Evolutionary conservation across 2,113 vertebrate genomes (phyloP), one percentile per base, ranked within the genome.

Genomic region (Myotis brandtii): DNA sequence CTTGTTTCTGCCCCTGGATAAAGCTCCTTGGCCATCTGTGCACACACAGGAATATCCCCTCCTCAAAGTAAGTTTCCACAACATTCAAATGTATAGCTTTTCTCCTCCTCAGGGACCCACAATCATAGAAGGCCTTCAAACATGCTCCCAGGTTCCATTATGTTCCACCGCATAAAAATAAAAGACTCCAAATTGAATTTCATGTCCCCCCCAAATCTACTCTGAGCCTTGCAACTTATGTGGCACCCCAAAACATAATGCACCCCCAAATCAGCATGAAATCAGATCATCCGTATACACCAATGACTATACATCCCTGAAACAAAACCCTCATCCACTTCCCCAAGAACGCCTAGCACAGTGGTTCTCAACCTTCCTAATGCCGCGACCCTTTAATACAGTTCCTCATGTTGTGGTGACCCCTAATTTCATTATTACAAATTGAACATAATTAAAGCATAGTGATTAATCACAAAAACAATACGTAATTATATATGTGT

Each of bases 41-140:
- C 34, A 84, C 50, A 86, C 32, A 75, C 27, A 76, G 34, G 59
- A 67, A 40, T 37, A 66, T 2, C 30, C 32, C 34, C 40, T 34
- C 9, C 27, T 93, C 84, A 96, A 67, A 93, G 25, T 62, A 66
- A 94, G 52, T 75, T 43, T 91, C 67, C 48, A 92, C 52, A 82
- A 87, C 48, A 91, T 90, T 75, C 72, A 93, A 52, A 80, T 72
- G 70, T 37, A 79, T 88, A 85, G 72, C 48, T 43, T 67, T 62
- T 52, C 1, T 37, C 46, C 46, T 32, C 9, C 0, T 46, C 34
- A 21, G 13, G 43, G 21, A 40, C 50, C 76, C 50, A 66, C 50
- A n/a, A 56, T 72, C 59, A n/a, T 43, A 93, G 56, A 77, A 76
- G 79, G 50, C 54, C 54, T 76, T 94, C 81, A 14, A 0, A 84